Conservation (phyloP, 2,888 invertebrate species). For the Hololepta plana region DNA sequence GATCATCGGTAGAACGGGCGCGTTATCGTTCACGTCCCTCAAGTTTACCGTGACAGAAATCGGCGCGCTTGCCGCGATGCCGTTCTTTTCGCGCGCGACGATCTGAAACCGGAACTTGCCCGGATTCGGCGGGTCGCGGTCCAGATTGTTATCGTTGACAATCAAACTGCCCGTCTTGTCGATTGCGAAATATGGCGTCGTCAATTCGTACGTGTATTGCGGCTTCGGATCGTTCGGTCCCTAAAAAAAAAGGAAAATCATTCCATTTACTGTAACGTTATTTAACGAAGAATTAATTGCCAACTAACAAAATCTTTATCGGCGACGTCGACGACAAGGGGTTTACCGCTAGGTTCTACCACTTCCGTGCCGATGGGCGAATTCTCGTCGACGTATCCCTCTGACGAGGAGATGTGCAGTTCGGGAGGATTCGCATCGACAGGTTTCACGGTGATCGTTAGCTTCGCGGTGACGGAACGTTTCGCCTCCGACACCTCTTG, state of each 20-base stretch:
- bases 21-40: conserved; percentile 74
- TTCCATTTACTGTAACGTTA: not conserved
- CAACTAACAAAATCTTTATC: conserved; percentile 69
- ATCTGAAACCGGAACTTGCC: conserved; percentile 76
- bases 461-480: conserved; percentile 66
- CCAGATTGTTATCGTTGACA: conserved; percentile 68
- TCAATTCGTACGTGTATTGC: conserved; percentile 64
- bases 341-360: conserved; percentile 41
- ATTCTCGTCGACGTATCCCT: conserved; percentile 72
- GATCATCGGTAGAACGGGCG: conserved; percentile 62
- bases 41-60: conserved; percentile 57
- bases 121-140: conserved; percentile 72
- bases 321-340: conserved; percentile 55
- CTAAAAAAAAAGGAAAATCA: conserved; percentile 27
- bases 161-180: conserved; percentile 52
- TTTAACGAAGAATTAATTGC: not conserved
- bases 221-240: conserved; percentile 64
- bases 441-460: conserved; percentile 65
- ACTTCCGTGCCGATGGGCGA: conserved; percentile 71
- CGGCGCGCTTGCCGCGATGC: conserved; percentile 67
- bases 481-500: conserved; percentile 65
- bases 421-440: conserved; percentile 76
- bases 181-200: conserved; percentile 66
- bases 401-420: conserved; percentile 48
- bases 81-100: conserved; percentile 65